A percentile compares a stretch with the other conserved stretches of the same genome.
Conservation (phyloP, 2,113 vertebrate species). For the Engystomops pustulosus region DNA sequence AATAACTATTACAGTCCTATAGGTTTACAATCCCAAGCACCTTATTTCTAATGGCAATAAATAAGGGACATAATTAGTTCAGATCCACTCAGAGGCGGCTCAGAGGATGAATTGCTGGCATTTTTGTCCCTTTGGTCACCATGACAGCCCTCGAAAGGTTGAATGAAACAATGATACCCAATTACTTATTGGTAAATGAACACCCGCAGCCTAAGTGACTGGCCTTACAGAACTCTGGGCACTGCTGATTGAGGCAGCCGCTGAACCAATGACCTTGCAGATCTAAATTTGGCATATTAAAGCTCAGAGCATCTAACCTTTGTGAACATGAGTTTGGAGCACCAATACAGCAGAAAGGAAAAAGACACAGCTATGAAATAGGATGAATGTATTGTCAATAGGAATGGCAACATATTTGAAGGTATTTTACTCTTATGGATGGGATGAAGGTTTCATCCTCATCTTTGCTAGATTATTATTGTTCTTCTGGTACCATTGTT, state of each 20-base stretch:
- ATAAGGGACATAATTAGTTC: neutral
- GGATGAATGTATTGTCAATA: neutral
- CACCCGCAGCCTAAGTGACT: constrained; percentile 41
- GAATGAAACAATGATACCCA: constrained; percentile 32
- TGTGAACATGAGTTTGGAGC: constrained; percentile 12
- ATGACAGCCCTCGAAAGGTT: constrained; percentile 44
- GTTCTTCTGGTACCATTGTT: too few species aligned
- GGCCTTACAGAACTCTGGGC: constrained; percentile 18
- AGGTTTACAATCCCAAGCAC: neutral
- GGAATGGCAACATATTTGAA: neutral
- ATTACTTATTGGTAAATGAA: constrained; percentile 44
- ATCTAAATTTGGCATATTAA: constrained; percentile 37
- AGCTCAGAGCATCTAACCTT: constrained; percentile 38
- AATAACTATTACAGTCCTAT: neutral
- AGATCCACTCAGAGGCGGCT: neutral
- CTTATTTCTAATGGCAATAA: neutral
- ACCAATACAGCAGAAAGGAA: neutral
- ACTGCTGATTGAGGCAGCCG: constrained; percentile 20
- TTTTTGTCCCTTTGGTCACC: constrained; percentile 31
- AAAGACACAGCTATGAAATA: constrained; percentile 21
- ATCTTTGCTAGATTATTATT: too few species aligned
- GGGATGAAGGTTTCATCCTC: too few species aligned
- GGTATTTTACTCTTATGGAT: too few species aligned
- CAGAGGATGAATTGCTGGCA: neutral
- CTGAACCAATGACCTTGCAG: constrained; percentile 22